Conservation (phyloP, 2,113 vertebrate genomes). For the Ptilonorhynchus violaceus region DNA sequence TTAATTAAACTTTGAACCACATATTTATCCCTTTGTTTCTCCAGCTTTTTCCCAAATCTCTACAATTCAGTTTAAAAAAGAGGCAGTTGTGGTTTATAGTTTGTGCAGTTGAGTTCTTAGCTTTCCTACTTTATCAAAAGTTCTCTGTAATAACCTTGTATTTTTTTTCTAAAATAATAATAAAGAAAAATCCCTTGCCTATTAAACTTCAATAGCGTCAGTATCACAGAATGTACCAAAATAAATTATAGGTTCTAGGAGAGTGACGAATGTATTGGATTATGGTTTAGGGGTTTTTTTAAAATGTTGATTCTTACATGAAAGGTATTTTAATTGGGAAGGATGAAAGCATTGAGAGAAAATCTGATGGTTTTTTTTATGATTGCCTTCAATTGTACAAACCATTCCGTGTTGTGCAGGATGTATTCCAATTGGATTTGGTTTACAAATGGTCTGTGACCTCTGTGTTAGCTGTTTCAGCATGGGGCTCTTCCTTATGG, state of each 20-base stretch:
- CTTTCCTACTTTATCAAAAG: neutral
- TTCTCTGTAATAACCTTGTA: neutral
- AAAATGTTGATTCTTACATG: neutral
- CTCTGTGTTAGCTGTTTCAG: neutral
- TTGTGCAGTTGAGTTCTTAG: neutral
- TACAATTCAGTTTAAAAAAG: neutral
- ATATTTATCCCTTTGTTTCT: neutral
- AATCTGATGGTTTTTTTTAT: neutral
- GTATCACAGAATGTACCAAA: neutral
- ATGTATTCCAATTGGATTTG: neutral
- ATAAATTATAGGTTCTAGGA: neutral
- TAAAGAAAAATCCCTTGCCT: neutral
- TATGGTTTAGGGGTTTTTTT: neutral
- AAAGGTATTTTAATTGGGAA: neutral
- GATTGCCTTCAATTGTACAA: neutral
- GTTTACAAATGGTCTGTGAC: neutral
- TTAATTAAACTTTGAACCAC: neutral
- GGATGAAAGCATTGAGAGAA: neutral
- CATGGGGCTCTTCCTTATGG: fast-evolving
- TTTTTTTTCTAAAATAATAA: neutral
- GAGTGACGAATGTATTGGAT: neutral
- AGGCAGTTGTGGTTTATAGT: neutral
- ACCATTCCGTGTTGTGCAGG: neutral
- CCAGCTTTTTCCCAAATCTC: neutral
- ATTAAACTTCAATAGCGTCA: neutral